Evolutionary conservation across 2,797 vertebrate species (phyloP), one percentile per base, ranked within the genome.

Genomic region (Dromococcyx pavoninus): DNA sequence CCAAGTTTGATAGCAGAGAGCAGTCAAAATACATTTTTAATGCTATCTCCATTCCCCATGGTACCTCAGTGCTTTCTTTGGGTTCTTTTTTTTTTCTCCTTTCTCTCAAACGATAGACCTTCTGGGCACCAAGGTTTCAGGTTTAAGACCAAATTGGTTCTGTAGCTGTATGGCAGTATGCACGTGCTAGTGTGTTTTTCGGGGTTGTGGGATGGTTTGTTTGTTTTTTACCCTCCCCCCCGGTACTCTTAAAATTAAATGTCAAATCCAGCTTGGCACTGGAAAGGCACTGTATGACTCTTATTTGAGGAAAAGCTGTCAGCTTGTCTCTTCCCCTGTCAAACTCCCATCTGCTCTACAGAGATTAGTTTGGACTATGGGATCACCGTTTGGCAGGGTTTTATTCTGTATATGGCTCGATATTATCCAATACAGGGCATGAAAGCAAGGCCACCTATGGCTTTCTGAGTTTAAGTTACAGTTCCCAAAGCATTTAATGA

Each of bases 241-340:
- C n/a, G 82, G 74, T 91, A 89, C 76, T 97, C 96, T 95, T 87
- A 23, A 39, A 97, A 97, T 97, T 97, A 97, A 97, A 97, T 96
- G 95, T 97, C 97, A 96, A 94, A 97, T 85, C 70, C 88, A 96
- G 72, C 76, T 86, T 95, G 96, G 94, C 94, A 91, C 51, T 91
- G 77, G 89, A 95, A 97, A 91, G 43, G 65, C 30, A 64, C 25
- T 73, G 41, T 61, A 61, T 89, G 91, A 92, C 69, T 95, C 51
- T 60, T 69, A 89, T 91, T 91, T 96, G 93, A 97, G 69, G 94
- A 95, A 89, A 96, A 86, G 76, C 92, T 96, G 96, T 97, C 97
- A 95, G 74, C 95, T 82, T 84, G 85, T 94, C 95, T 96, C 85
- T 94, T 94, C 89, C 62, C 62, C 61, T 95, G 96, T 97, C 97